These are phyloP conservation scores for Podarcis lilfordi DNA, from an alignment of 2,797 vertebrate genomes.

Conservation along the genomic window DNA sequence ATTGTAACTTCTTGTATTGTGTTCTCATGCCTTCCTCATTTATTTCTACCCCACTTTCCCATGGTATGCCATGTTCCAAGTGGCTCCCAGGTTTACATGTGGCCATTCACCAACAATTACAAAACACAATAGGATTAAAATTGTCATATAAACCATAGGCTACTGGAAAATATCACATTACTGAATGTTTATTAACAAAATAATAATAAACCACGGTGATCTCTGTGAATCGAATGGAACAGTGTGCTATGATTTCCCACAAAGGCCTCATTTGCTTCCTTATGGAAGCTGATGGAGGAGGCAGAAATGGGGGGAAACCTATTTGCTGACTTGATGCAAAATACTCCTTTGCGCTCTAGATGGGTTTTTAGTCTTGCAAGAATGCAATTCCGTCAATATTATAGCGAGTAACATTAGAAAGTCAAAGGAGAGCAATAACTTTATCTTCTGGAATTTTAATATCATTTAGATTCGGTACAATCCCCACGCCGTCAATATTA, in stretches of 20 bases:
- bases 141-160: too few species aligned
- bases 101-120: too few species aligned
- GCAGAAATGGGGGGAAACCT: not conserved
- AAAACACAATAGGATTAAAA: too few species aligned
- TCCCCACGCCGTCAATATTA: conserved; percentile 21
- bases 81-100: too few species aligned
- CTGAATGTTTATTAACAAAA: too few species aligned
- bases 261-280: not conserved
- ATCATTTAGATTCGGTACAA: not conserved
- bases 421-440: conserved; percentile 32
- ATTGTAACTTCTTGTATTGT: too few species aligned
- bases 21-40: too few species aligned
- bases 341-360: not conserved
- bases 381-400: not conserved
- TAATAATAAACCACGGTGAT: not conserved
- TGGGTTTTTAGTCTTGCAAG: not conserved
- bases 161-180: too few species aligned
- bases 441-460: conserved; percentile 19
- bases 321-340: conserved; percentile 28
- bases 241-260: not conserved
- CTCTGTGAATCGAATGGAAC: not conserved
- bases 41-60: too few species aligned
- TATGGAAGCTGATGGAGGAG: not conserved
- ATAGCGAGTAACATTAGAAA: conserved; percentile 23
- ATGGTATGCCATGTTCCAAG: too few species aligned